Evolutionary conservation across 2,797 vertebrate species (phyloP).

Genomic region (Megaceryle alcyon): DNA sequence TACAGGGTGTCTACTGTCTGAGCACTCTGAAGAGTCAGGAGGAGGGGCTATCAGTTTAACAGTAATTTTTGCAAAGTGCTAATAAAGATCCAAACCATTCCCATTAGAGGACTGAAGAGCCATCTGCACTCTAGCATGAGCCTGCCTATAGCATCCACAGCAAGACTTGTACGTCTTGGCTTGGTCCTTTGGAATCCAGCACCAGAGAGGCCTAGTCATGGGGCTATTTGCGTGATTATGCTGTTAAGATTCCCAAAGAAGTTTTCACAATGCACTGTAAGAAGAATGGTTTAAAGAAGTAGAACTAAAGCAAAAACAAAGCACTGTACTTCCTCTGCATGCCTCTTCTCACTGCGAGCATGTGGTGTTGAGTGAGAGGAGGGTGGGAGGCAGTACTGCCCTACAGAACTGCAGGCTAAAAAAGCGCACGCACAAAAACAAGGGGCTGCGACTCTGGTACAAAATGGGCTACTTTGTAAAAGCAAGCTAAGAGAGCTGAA

Average conservation of each 20-base stretch:
- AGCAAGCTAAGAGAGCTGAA: not conserved
- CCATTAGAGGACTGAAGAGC: not conserved
- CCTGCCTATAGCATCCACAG: conserved; percentile 15
- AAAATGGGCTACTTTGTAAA: not conserved
- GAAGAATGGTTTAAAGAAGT: conserved; percentile 33
- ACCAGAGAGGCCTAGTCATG: conserved; percentile 11
- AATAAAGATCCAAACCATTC: conserved; percentile 24
- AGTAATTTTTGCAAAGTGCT: conserved; percentile 18
- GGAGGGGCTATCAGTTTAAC: not conserved
- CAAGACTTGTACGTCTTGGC: not conserved
- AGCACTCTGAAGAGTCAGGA: not conserved
- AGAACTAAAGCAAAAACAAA: conserved; percentile 12
- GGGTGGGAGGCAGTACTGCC: conserved; percentile 5
- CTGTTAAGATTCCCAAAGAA: not conserved
- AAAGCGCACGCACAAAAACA: not conserved
- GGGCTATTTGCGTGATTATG: conserved; percentile 12
- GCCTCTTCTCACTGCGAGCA: not conserved
- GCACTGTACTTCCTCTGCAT: not conserved
- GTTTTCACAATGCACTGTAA: conserved; percentile 28
- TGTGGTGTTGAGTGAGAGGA: conserved; percentile 24
- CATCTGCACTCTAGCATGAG: conserved; percentile 20
- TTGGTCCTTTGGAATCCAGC: not conserved
- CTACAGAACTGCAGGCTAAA: not conserved
- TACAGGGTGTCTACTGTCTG: not conserved
- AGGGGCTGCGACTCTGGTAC: not conserved